These are phyloP conservation scores for Drosophila testacea DNA, from an alignment of 2,888 invertebrate species.

Conservation along the genomic window DNA sequence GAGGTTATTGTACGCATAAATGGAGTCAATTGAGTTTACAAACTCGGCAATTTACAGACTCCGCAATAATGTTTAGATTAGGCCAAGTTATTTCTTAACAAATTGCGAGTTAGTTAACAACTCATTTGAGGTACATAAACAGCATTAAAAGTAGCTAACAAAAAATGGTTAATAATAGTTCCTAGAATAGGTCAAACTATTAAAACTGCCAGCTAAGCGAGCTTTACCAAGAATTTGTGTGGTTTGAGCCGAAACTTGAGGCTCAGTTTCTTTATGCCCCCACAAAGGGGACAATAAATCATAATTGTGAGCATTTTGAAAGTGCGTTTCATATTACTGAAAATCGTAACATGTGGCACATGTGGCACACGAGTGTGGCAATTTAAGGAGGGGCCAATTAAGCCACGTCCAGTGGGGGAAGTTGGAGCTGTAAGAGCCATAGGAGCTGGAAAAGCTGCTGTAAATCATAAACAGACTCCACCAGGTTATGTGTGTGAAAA, in stretches of 20 bases:
- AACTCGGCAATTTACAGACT: not conserved
- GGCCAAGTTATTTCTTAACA: not conserved
- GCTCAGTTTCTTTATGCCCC: constrained; percentile 1
- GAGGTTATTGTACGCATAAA: constrained; percentile 21
- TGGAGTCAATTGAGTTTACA: not conserved
- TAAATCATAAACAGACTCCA: constrained; percentile 66
- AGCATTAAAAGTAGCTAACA: constrained; percentile 6
- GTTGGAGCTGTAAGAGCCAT: not conserved
- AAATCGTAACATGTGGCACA: constrained; percentile 41
- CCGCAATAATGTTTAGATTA: not conserved
- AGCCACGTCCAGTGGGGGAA: constrained; percentile 49
- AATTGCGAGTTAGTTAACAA: constrained; percentile 20
- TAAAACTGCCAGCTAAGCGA: constrained; percentile 23
- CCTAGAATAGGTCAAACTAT: constrained; percentile 17
- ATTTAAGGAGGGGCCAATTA: constrained; percentile 72
- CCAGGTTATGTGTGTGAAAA: constrained; percentile 50
- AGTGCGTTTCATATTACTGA: constrained; percentile 78
- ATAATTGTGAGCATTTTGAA: constrained; percentile 68
- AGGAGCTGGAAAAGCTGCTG: constrained; percentile 48
- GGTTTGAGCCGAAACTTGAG: constrained; percentile 16
- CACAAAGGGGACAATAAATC: constrained; percentile 47
- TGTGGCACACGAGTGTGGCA: constrained; percentile 57
- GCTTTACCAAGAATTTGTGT: constrained; percentile 19
- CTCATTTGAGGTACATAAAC: constrained; percentile 21
- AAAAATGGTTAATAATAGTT: not conserved